Evolutionary conservation across 2,113 vertebrate species (phyloP).

Genomic region (Galbula dea): DNA sequence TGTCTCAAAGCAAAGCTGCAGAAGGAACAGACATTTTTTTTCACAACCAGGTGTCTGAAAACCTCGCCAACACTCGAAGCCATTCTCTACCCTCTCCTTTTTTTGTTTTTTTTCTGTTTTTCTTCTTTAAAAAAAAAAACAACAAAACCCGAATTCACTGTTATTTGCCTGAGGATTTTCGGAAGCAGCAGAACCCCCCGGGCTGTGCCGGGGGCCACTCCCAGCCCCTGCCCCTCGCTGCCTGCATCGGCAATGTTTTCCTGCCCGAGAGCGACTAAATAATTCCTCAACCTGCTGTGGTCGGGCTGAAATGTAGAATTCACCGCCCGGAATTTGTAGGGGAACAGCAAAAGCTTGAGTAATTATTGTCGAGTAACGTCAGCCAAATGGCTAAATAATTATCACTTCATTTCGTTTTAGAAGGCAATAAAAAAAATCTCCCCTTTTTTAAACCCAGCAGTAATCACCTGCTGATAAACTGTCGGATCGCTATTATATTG

Average conservation of each 20-base stretch:
- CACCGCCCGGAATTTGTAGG: neutral
- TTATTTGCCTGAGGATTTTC: neutral
- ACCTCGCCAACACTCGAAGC: neutral
- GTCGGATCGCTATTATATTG: constrained; percentile 38
- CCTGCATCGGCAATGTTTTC: neutral
- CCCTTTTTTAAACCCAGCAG: neutral
- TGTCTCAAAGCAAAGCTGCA: constrained; percentile 22
- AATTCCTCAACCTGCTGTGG: constrained; percentile 24
- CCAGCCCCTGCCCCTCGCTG: neutral
- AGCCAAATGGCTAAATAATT: constrained; percentile 56
- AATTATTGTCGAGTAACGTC: constrained; percentile 33
- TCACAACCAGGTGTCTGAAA: constrained; percentile 30
- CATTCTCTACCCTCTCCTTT: neutral
- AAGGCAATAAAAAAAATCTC: constrained; percentile 10
- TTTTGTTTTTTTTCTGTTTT: neutral
- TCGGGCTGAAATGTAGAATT: neutral
- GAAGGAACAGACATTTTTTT: neutral
- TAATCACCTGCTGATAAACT: constrained; percentile 58
- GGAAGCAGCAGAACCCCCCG: neutral
- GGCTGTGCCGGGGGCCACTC: neutral
- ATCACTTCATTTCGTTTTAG: constrained; percentile 62
- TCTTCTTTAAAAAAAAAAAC: neutral
- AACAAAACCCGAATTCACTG: neutral
- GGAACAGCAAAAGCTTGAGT: neutral
- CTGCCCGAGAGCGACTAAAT: neutral